Percentiles rank a stretch among this genome's conserved stretches.
Conservation (phyloP, 53 echinoderm and acorn worm genomes). For the Astropecten irregularis region DNA sequence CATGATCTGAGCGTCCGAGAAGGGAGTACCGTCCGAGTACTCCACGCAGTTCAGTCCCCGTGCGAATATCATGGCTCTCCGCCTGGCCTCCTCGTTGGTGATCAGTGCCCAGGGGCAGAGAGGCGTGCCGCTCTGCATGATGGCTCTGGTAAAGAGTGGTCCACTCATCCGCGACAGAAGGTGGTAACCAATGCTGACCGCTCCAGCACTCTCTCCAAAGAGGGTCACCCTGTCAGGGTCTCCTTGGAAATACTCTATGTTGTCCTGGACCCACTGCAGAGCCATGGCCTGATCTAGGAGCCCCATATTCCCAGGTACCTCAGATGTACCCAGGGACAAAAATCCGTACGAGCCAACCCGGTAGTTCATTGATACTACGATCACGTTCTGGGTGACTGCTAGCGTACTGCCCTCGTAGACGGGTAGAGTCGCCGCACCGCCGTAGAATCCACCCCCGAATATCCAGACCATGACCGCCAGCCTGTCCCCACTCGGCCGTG, state of each 20-base stretch:
- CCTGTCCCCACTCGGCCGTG: constrained; percentile 24
- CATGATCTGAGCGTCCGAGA: constrained; percentile 59
- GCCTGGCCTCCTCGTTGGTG: constrained; percentile 64
- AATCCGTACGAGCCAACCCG: constrained; percentile 87
- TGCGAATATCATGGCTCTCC: constrained; percentile 64
- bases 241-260: constrained; percentile 85
- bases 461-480: constrained; percentile 97
- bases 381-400: constrained; percentile 75
- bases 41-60: constrained; percentile 67
- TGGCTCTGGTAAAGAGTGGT: constrained; percentile 69
- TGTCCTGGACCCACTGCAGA: constrained; percentile 84
- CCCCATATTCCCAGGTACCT: constrained; percentile 91
- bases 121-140: constrained; percentile 89
- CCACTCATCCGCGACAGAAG: constrained; percentile 69
- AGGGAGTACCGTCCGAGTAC: constrained; percentile 28
- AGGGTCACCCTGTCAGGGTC: constrained; percentile 73
- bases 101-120: constrained; percentile 83
- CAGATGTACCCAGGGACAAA: constrained; percentile 75
- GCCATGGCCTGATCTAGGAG: constrained; percentile 85
- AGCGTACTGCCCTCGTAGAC: constrained; percentile 89
- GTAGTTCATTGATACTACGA: constrained; percentile 92
- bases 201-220: constrained; percentile 94
- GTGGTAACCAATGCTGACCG: constrained; percentile 82
- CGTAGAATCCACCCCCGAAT: constrained; percentile 83
- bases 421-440: constrained; percentile 76